Base-by-base conservation (phyloP, 2,888 invertebrate genomes). In the Tachina grossa region DNA sequence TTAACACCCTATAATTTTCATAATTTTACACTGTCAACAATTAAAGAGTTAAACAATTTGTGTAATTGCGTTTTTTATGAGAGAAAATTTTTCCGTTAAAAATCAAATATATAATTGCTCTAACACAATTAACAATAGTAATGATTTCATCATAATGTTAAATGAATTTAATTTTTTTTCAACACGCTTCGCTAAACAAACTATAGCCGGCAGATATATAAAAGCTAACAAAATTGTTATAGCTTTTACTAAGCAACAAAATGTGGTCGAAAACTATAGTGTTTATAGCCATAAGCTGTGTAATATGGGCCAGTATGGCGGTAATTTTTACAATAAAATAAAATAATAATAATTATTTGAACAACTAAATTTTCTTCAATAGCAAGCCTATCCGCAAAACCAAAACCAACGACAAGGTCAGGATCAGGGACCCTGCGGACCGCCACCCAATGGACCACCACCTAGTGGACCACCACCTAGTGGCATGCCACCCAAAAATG, bases 401-500 rank as follows among this genome's bases (percentile, higher is more conserved):
- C 55, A 82, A 14, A 53, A 51, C 9, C 55, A 82, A 14, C 75
- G 57, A 11, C 47, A 69, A 22, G 65, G 45, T 47, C 63, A 72
- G 10, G 45, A 55, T 3, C 51, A 74, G 14, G 78, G 45, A 31
- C 79, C 82, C 13, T 84, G 87, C 61, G 76, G 79, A 3, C 87
- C 87, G 43, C 86, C 84, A n/a, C 87, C 87, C 14, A 83, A 57
- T 63, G 87, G 87, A n/a, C 57, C 76, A 4, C 71, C 53, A 39
- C 85, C 87, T 13, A 84, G 69, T 55, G 87, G 87, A 8, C 82
- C 85, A 16, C 85, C 81, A 14, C 87, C 87, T 31, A 78, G 47
- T 71, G 87, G 84, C 10, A 74, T 68, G 72, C 77, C 83, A 31
- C 87, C 87, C 1, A 31, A 19, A 19, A 65, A 77, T 63, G 83